Evolutionary conservation across 2,113 vertebrate species (phyloP), one percentile per base, ranked within the genome.

Genomic region (Tautogolabrus adspersus): DNA sequence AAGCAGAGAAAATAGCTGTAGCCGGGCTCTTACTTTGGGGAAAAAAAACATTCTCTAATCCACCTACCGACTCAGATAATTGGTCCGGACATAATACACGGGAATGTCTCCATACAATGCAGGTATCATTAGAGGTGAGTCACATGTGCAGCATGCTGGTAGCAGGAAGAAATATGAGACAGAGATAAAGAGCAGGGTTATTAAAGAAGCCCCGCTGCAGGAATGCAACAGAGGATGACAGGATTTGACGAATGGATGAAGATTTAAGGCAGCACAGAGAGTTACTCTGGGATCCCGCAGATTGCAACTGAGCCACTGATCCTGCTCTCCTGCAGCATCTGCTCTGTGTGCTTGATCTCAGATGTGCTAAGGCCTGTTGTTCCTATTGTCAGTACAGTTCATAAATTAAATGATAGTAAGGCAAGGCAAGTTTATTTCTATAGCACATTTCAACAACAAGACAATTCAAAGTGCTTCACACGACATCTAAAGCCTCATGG

Each of bases 101-200:
- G 42, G 21, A 51, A 37, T 78, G 37, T 79, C 59, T 84, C 71
- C 69, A 68, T 42, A 58, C 51, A 47, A 61, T 55, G 70, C 71
- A 80, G 83, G 75, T 86, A 38, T 84, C 74, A 76, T 87, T 76
- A 89, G 81, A 66, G 16, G 64, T 16, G 69, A 82, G 75, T 72
- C 75, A 34, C 69, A 57, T 81, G 54, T 55, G 47, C 60, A 55
- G 78, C 66, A 63, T 21, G 37, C 71, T 79, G 79, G 59, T 75
- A 71, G 55, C 5, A 1, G 81, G 54, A 42, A 79, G 49, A 62
- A 76, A 75, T 47, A 75, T 16, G 44, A 74, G 81, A 84, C 68
- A 40, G 52, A 90, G 87, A 90, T 80, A 60, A 84, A 89, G 81
- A 87, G 72, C 68, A 22, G 59, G 75, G 79, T 85, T 90, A 83